Conservation (phyloP, 2,113 vertebrate species). For the Atherinomorus stipes region DNA sequence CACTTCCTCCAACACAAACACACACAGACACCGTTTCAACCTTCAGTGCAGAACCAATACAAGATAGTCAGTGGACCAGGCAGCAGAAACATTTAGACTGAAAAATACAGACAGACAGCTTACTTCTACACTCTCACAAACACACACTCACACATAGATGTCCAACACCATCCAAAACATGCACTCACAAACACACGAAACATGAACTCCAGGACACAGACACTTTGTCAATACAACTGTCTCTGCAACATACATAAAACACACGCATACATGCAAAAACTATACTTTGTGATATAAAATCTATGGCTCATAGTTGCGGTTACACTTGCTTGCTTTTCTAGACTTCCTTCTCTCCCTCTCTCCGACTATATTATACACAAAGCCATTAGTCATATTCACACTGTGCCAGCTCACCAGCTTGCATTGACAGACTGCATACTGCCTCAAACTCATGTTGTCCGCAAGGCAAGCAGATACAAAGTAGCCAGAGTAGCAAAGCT, state of each 20-base stretch:
- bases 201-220: neutral
- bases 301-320: conserved; percentile 22
- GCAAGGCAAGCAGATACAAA: conserved; percentile 55
- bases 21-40: conserved; percentile 57
- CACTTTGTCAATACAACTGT: neutral
- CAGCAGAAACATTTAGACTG: conserved; percentile 58
- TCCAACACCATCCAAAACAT: neutral
- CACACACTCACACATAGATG: conserved; percentile 18
- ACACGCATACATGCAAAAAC: conserved; percentile 1
- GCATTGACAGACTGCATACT: conserved; percentile 59
- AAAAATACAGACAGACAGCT: conserved; percentile 58
- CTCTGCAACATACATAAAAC: conserved; percentile 10
- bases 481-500: conserved; percentile 45
- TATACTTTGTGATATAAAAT: conserved; percentile 39
- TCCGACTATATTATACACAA: conserved; percentile 52
- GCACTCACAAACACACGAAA: neutral
- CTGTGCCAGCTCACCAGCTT: conserved; percentile 64
- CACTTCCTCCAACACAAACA: conserved; percentile 26
- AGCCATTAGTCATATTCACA: conserved; percentile 70
- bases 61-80: conserved; percentile 44
- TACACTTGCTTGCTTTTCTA: conserved; percentile 44
- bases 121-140: conserved; percentile 25
- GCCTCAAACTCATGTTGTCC: conserved; percentile 46
- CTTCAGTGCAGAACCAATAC: conserved; percentile 63
- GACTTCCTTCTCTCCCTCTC: conserved; percentile 11